phyloP scores from a whole-genome alignment of 1,140 invertebrate genomes.

The Drosophila jambulina region DNA sequence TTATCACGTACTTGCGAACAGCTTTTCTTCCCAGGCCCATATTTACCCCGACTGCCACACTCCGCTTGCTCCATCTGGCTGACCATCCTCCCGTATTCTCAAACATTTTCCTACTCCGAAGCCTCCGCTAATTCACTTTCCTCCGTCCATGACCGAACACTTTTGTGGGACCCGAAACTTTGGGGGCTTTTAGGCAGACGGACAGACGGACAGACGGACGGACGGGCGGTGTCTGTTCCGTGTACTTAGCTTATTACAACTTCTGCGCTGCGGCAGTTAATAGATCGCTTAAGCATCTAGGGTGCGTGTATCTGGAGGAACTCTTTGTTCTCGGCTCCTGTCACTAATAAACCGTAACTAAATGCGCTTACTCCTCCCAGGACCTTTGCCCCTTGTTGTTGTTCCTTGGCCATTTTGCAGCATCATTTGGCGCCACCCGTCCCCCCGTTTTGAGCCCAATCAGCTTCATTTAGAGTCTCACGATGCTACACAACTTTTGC shows the following conservation, averaged over 20 bases:
- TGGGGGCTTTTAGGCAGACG: background rate
- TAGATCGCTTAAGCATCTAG: constrained; percentile 52
- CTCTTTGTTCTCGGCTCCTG: constrained; percentile 41
- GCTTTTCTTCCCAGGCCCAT: background rate
- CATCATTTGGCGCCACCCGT: constrained; percentile 52
- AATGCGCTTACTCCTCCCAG: constrained; percentile 46
- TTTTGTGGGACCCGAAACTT: constrained; percentile 18
- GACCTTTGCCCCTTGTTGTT: constrained; percentile 1
- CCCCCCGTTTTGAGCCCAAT: constrained; percentile 21
- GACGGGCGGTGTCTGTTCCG: constrained; percentile 4
- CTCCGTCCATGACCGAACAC: constrained; percentile 1
- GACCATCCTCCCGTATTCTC: background rate
- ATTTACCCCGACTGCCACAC: background rate
- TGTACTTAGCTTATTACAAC: constrained; percentile 50
- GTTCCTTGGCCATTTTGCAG: constrained; percentile 49
- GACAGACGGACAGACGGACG: background rate
- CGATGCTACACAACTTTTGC: constrained; percentile 35
- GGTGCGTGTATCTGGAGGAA: constrained; percentile 9
- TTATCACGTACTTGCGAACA: background rate
- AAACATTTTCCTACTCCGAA: background rate
- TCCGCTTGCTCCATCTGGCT: background rate
- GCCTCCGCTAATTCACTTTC: constrained; percentile 1
- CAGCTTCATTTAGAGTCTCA: constrained; percentile 45
- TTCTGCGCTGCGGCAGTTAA: constrained; percentile 42
- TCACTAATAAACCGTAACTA: constrained; percentile 61